Percentiles rank a stretch among this genome's conserved stretches.
Conservation (phyloP, 2,113 vertebrate genomes). For the Cochlearius cochlearius region DNA sequence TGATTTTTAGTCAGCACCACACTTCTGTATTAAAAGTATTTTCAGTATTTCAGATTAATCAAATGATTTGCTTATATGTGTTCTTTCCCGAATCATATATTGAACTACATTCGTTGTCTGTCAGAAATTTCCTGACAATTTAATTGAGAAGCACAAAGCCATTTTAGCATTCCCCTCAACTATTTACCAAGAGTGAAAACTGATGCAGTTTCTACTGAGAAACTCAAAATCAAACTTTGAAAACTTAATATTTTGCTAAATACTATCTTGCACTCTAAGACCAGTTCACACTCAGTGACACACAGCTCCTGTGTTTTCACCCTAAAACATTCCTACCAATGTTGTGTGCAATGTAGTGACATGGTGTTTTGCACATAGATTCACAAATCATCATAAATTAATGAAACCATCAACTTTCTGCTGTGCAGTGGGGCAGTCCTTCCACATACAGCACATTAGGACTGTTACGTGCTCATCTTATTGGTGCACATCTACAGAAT, state of each 20-base stretch:
- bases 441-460: neutral
- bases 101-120: neutral
- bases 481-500: neutral
- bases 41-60: neutral
- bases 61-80: neutral
- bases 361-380: neutral
- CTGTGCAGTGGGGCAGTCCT: neutral
- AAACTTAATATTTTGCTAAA: neutral
- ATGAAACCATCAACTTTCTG: neutral
- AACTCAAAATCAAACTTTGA: neutral
- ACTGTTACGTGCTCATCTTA: neutral
- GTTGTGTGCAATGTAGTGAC: neutral
- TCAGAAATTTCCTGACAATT: neutral
- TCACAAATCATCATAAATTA: accelerated
- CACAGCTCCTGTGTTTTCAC: neutral
- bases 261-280: neutral
- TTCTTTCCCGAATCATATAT: neutral
- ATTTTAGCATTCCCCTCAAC: neutral
- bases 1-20: neutral
- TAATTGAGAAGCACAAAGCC: neutral
- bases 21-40: neutral
- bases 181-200: neutral
- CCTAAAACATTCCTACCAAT: neutral
- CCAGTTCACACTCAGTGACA: neutral
- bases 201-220: neutral